Percentiles rank a stretch among this genome's conserved stretches.
These are phyloP conservation scores for Aplodontia rufa DNA, from an alignment of 2,113 vertebrate genomes.

Conservation along the genomic window DNA sequence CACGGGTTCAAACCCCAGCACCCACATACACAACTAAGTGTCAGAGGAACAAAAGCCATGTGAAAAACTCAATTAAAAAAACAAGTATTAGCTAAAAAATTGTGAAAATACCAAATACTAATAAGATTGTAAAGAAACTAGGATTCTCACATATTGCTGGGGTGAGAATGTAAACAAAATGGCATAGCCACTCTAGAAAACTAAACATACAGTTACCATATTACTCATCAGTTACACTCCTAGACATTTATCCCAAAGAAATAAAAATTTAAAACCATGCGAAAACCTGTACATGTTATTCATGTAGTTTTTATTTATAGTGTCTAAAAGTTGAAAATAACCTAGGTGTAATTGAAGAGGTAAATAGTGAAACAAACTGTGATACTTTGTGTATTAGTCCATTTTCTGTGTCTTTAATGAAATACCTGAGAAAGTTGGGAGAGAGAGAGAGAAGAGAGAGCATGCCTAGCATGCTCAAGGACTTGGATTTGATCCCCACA, in stretches of 20 bases:
- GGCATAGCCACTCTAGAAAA: neutral
- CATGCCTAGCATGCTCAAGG: neutral
- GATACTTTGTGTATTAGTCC: neutral
- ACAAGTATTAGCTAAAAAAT: neutral
- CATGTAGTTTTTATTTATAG: neutral
- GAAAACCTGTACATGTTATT: neutral
- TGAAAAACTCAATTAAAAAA: too few species aligned
- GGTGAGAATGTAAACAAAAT: constrained; percentile 41
- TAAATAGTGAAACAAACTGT: neutral
- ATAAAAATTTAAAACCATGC: neutral
- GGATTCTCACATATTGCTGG: neutral
- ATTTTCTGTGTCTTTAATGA: neutral
- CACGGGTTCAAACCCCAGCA: too few species aligned
- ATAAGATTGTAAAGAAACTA: neutral
- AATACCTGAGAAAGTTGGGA: neutral
- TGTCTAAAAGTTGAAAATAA: neutral
- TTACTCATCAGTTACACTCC: neutral
- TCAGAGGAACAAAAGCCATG: too few species aligned
- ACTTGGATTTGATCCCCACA: neutral
- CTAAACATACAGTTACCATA: neutral
- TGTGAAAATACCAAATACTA: neutral
- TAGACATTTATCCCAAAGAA: neutral
- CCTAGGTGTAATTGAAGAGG: neutral
- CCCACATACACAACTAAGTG: too few species aligned
- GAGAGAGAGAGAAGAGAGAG: too few species aligned